Evolutionary conservation across 1,140 invertebrate genomes (phyloP), one percentile per base, ranked within the genome.

Genomic region (Pararge aegeria): DNA sequence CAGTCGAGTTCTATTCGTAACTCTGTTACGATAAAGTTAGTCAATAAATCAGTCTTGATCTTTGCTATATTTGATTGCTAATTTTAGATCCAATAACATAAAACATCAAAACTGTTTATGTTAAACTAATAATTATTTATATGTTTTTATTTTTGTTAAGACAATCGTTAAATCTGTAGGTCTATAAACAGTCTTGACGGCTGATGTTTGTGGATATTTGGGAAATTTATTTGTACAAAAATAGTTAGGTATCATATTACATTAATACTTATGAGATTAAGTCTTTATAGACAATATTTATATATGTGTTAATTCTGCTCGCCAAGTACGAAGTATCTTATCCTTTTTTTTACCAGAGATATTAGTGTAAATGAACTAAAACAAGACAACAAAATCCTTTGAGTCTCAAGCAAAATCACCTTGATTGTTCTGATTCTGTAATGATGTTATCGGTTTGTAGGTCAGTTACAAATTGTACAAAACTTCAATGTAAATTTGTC

Each of bases 31-130:
- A 16, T 42, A 44, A 51, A 24, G 27, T 44, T 51, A 59, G 56
- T 64, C 56, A 59, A 55, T 51, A 30, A 61, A 55, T 42, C 56
- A 64, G 62, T 64, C 62, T 64, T 64, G 44, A 48, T 19, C 15
- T 44, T 18, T 50, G 54, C 56, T 46, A 46, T 44, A 13, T 16
- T 24, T 19, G 34, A 34, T 34, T 1, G 10, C 10, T 34, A 12
- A 34, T 30, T 38, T 30, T 44, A 16, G 9, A n/a, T 15, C 24
- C 49, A 53, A 18, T 52, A 30, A 48, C 46, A 20, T 59, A 27
- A 37, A 55, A 20, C 46, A 55, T 58, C 46, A 55, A 50, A 58
- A 50, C 19, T 59, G 46, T 59, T 55, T 10, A 13, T 27, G 52
- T 55, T 1, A n/a, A n/a, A n/a, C n/a, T 7, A 0, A 46, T 12